These are phyloP conservation scores for Ammospiza maritima DNA, from an alignment of 2,797 vertebrate genomes.

Conservation along the genomic window DNA sequence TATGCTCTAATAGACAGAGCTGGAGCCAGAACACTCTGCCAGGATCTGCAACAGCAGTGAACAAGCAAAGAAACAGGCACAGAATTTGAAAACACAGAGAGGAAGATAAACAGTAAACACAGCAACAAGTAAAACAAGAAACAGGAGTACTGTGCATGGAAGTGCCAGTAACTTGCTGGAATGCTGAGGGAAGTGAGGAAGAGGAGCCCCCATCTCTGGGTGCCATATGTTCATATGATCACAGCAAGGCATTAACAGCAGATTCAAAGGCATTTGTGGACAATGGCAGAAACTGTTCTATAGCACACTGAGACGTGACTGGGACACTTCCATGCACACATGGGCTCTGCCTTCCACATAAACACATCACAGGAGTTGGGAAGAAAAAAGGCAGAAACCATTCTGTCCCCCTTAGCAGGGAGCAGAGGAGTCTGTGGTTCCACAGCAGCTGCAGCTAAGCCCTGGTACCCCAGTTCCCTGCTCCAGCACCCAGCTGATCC, in stretches of 20 bases:
- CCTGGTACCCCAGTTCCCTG: neutral
- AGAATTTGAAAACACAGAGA: slow-evolving; percentile 15
- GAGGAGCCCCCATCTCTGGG: neutral
- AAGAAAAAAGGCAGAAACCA: slow-evolving; percentile 22
- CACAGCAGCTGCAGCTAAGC: neutral
- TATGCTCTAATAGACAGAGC: slow-evolving; percentile 25
- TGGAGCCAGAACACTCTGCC: slow-evolving; percentile 16
- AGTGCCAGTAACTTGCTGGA: neutral
- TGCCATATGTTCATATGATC: slow-evolving; percentile 26
- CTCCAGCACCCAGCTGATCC: neutral
- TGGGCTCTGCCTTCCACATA: neutral
- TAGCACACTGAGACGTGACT: neutral
- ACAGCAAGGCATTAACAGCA: slow-evolving; percentile 1
- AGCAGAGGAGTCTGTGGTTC: neutral
- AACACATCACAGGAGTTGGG: neutral
- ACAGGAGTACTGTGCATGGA: neutral
- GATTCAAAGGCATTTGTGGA: neutral
- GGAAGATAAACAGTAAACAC: slow-evolving; percentile 27
- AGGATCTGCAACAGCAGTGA: slow-evolving; percentile 27
- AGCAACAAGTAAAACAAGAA: slow-evolving; percentile 24
- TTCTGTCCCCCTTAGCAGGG: neutral
- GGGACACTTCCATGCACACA: neutral
- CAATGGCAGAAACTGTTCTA: neutral
- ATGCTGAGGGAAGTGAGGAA: neutral
- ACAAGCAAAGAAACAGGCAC: slow-evolving; percentile 10